Evolutionary conservation across 2,797 vertebrate species (phyloP).

Genomic region (Menidia menidia): DNA sequence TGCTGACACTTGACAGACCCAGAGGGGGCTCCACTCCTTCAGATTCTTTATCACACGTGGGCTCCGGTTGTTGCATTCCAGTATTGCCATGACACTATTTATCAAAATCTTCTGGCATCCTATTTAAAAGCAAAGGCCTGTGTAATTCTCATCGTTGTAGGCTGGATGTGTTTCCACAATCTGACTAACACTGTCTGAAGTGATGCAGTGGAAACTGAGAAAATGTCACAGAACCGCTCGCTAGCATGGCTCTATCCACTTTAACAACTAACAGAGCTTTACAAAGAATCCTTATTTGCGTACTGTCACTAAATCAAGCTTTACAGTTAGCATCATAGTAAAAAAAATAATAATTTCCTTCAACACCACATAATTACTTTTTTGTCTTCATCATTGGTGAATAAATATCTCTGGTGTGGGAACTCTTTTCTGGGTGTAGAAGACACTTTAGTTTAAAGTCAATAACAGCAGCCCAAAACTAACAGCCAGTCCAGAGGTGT

Average conservation of each 20-base stretch:
- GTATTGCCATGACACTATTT: conserved; percentile 45
- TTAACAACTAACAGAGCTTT: conserved; percentile 19
- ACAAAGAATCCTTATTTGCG: conserved; percentile 8
- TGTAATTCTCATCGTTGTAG: conserved; percentile 39
- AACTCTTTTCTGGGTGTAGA: conserved; percentile 55
- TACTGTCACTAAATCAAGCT: conserved; percentile 11
- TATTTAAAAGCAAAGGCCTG: conserved; percentile 34
- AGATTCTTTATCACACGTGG: conserved; percentile 47
- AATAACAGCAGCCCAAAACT: conserved; percentile 23
- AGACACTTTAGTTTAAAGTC: conserved; percentile 30
- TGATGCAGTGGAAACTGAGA: conserved; percentile 39
- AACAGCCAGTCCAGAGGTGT: conserved; percentile 32
- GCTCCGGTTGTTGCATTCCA: conserved; percentile 40
- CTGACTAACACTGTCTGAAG: conserved; percentile 14
- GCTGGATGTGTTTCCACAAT: conserved; percentile 36
- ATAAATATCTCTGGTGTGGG: conserved; percentile 49
- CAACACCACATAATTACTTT: conserved; percentile 9
- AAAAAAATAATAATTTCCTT: conserved; percentile 14
- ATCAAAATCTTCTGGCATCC: conserved; percentile 53
- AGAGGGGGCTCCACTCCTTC: conserved; percentile 44
- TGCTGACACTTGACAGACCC: conserved; percentile 55
- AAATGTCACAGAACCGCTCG: conserved; percentile 19
- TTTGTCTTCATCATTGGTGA: conserved; percentile 23
- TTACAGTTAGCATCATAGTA: neutral
- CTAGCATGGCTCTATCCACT: conserved; percentile 12